Evolutionary conservation across 92 coral and sea anemone genomes (phyloP).

Genomic region (Scolanthus callimorphus): DNA sequence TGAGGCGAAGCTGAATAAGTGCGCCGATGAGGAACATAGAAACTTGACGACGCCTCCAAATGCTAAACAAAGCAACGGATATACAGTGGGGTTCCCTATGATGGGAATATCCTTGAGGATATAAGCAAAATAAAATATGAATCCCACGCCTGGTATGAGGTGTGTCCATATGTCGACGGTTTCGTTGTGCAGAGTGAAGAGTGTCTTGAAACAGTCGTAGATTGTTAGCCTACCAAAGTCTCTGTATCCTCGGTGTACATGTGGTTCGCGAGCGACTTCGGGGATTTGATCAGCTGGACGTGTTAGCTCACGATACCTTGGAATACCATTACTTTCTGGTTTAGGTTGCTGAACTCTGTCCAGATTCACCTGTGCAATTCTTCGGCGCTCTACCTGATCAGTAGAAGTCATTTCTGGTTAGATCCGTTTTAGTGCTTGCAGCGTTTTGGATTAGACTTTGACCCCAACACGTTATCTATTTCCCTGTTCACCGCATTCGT

Average conservation of each 20-base stretch:
- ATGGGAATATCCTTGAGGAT: conserved; percentile 40
- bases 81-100: conserved; percentile 52
- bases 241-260: neutral
- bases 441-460: no score
- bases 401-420: no score
- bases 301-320: no score
- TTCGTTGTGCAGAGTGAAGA: conserved; percentile 73
- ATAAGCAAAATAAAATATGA: conserved; percentile 37
- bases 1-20: conserved; percentile 85
- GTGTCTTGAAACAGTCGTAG: conserved; percentile 58
- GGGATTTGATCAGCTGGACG: neutral
- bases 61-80: conserved; percentile 83
- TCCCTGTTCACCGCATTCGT: no score
- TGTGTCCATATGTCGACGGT: conserved; percentile 91
- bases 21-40: conserved; percentile 76
- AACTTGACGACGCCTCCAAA: conserved; percentile 55
- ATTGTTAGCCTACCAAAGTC: neutral
- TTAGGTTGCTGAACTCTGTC: no score
- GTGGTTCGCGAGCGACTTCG: neutral
- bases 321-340: no score
- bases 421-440: no score
- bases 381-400: no score
- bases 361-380: no score
- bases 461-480: no score
- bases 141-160: conserved; percentile 48